phyloP scores from a whole-genome alignment of 2,113 vertebrate genomes.

The Eolophus roseicapilla region DNA sequence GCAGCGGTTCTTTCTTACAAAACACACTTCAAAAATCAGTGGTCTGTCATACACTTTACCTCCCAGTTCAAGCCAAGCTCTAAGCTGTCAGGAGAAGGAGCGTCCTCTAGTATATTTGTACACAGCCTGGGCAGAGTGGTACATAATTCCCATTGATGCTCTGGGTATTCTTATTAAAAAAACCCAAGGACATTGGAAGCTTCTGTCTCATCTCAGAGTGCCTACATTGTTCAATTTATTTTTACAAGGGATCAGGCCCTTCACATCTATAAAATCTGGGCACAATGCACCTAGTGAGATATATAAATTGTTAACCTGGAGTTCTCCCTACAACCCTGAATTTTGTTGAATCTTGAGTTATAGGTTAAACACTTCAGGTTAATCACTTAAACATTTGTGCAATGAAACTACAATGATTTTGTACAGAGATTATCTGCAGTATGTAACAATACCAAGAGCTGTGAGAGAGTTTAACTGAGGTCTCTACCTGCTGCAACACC shows the following conservation, averaged over 20 bases:
- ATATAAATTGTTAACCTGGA: not conserved
- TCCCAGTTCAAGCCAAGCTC: not conserved
- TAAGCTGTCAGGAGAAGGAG: not conserved
- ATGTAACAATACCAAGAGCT: not conserved
- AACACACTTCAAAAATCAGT: not conserved
- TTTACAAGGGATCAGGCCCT: not conserved
- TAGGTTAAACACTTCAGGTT: conserved; percentile 17
- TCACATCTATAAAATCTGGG: not conserved
- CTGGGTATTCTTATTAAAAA: not conserved
- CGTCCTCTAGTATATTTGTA: not conserved
- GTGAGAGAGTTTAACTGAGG: conserved; percentile 26
- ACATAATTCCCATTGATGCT: not conserved
- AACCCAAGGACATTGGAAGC: not conserved
- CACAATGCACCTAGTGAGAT: not conserved
- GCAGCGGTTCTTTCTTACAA: not conserved
- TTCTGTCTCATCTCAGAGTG: not conserved
- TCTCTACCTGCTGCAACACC: conserved; percentile 34
- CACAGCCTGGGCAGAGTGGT: not conserved
- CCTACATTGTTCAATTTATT: not conserved
- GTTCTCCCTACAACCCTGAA: not conserved
- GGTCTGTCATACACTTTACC: not conserved
- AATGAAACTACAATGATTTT: not conserved
- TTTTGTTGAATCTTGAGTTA: not conserved
- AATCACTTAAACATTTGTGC: conserved; percentile 26
- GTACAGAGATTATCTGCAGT: not conserved